Evolutionary conservation across 2,888 invertebrate genomes (phyloP).

Genomic region (Cryptocheilus praepositus): DNA sequence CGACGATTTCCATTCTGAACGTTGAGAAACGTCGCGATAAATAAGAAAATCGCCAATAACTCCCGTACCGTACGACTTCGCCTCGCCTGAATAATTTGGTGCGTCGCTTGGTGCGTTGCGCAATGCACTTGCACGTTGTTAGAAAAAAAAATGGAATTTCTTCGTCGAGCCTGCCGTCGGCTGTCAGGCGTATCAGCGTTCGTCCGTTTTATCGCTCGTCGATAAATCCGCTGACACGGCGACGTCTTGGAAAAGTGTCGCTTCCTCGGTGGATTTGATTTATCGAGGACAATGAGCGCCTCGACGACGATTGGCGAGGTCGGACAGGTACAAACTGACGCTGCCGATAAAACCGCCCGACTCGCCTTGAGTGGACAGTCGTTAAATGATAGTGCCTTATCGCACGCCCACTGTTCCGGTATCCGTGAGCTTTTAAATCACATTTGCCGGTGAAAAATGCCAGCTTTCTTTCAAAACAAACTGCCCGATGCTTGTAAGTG

Average conservation of each 20-base stretch:
- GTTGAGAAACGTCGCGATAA: no score
- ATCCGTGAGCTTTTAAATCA: constrained; percentile 10
- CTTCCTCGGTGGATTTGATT: constrained; percentile 22
- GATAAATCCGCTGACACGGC: background rate
- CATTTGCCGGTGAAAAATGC: background rate
- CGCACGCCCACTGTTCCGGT: constrained; percentile 9
- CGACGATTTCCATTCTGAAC: no score
- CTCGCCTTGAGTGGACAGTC: background rate
- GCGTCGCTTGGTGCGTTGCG: no score
- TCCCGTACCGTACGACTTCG: no score
- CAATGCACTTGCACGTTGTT: no score
- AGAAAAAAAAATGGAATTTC: no score
- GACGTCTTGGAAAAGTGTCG: constrained; percentile 13
- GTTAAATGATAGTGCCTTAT: constrained; percentile 9
- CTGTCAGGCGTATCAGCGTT: no score
- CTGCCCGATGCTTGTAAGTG: no score
- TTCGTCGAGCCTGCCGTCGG: no score
- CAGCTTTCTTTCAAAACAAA: no score
- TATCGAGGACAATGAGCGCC: constrained; percentile 34
- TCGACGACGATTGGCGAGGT: constrained; percentile 25
- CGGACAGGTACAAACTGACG: constrained; percentile 29
- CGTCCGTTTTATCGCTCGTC: background rate
- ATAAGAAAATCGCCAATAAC: no score
- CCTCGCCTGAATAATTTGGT: no score
- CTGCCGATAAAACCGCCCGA: constrained; percentile 18